A percentile compares a stretch with the other conserved stretches of the same genome.
phyloP scores from a whole-genome alignment of 2,113 vertebrate genomes.

The cat (Felis catus) region F.catus_Fca126_mat1.0 CM031425.1:48221501-48222000 shows the following conservation, averaged over 20 bases:
- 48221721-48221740: background rate
- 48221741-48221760: background rate
- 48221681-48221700: background rate
- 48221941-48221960: too few relatives aligned
- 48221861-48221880: background rate
- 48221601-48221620: fast-evolving
- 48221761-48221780: background rate
- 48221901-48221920: background rate
- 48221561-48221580: background rate
- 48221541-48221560: background rate
- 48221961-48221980: too few relatives aligned
- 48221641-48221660: background rate
- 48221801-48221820: fast-evolving
- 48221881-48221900: background rate
- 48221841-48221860: background rate
- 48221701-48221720: background rate
- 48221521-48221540: background rate
- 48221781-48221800: background rate
- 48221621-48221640: background rate
- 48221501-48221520: background rate
- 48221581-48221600: background rate
- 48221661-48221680: background rate
- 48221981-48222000: too few relatives aligned
- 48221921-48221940: background rate
- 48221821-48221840: too few relatives aligned